Percentiles rank a stretch among this genome's conserved stretches.
Evolutionary conservation across 2,888 invertebrate species (phyloP).

Genomic region (Caenorhabditis japonica): DNA sequence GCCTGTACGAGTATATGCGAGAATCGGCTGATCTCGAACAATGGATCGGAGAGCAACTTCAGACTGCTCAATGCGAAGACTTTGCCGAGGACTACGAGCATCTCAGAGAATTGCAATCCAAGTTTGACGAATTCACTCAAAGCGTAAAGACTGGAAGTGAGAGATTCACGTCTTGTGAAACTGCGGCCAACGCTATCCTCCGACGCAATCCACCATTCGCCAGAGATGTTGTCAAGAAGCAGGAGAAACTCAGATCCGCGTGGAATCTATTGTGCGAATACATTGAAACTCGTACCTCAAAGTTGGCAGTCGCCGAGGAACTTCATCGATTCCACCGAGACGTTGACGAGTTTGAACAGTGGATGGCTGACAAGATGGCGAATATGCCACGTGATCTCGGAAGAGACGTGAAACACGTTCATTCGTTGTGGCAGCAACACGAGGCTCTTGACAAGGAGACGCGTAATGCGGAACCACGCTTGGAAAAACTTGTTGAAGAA

Average conservation of each 20-base stretch:
- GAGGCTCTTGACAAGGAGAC: constrained; percentile 94
- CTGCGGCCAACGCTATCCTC: constrained; percentile 86
- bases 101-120: constrained; percentile 85
- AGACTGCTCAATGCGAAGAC: constrained; percentile 90
- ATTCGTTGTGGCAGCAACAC: constrained; percentile 87
- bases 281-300: constrained; percentile 88
- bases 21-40: constrained; percentile 85
- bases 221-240: constrained; percentile 85
- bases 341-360: constrained; percentile 72
- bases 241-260: constrained; percentile 74
- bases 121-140: constrained; percentile 93
- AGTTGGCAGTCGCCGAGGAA: constrained; percentile 93
- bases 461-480: constrained; percentile 87
- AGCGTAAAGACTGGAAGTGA: constrained; percentile 91
- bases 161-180: constrained; percentile 90
- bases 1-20: constrained; percentile 90
- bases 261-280: constrained; percentile 91
- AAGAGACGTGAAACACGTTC: constrained; percentile 86
- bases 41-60: constrained; percentile 92
- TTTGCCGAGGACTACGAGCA: constrained; percentile 88
- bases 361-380: constrained; percentile 85
- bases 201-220: constrained; percentile 87
- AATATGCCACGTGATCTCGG: constrained; percentile 86
- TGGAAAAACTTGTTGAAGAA: constrained; percentile 89
- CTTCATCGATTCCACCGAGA: constrained; percentile 95